Conservation (phyloP, 2,888 invertebrate genomes). For the Hydriomena furcata region DNA sequence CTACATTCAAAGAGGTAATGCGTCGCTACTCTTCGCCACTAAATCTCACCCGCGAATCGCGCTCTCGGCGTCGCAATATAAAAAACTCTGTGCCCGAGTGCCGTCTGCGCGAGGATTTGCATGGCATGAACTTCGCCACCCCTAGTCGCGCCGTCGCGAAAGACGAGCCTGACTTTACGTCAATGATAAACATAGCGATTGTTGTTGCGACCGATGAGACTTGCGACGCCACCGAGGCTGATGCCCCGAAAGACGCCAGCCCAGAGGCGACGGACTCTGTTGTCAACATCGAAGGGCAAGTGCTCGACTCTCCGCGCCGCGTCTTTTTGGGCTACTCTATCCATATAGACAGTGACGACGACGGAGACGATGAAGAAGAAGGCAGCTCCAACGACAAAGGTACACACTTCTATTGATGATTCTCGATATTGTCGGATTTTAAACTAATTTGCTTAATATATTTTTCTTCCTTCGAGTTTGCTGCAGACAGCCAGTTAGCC, state of each 20-base stretch:
- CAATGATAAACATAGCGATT: not conserved
- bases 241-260: too few relatives aligned
- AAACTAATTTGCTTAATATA: too few relatives aligned
- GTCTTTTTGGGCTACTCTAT: not conserved
- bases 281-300: not conserved
- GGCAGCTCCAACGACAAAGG: not conserved
- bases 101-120: not conserved
- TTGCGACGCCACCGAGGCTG: too few relatives aligned
- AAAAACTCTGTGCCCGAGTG: constrained; percentile 33
- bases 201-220: not conserved
- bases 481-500: too few relatives aligned
- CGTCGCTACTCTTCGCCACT: constrained; percentile 72
- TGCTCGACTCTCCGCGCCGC: not conserved
- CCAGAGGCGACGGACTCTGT: not conserved
- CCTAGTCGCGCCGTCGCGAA: not conserved
- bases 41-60: constrained; percentile 64
- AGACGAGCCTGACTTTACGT: not conserved
- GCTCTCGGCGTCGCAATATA: constrained; percentile 52
- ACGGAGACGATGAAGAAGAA: not conserved
- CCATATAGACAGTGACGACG: not conserved
- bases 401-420: too few relatives aligned
- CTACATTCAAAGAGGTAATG: constrained; percentile 53
- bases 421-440: too few relatives aligned
- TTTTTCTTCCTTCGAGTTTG: too few relatives aligned
- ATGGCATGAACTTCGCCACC: not conserved